Percentiles rank a stretch among this genome's conserved stretches.
These are phyloP conservation scores for Phoebastria nigripes DNA, from an alignment of 2,797 vertebrate genomes.

Conservation along the genomic window DNA sequence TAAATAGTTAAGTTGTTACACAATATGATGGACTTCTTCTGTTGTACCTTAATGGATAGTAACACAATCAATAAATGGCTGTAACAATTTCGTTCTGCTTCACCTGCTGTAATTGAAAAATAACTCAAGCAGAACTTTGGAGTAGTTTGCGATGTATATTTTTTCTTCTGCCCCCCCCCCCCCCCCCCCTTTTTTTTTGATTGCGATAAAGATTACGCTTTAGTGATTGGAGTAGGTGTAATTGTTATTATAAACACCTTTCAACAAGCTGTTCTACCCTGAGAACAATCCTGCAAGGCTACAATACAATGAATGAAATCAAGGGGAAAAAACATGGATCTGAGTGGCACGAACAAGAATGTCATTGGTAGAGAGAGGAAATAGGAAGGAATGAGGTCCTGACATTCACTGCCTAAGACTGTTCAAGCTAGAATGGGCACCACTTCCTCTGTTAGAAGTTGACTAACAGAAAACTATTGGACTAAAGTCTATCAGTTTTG, in stretches of 20 bases:
- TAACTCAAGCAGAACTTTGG: constrained; percentile 86
- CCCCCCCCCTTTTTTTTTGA: constrained; percentile 49
- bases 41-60: constrained; percentile 86
- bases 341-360: background rate
- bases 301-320: constrained; percentile 32
- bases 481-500: background rate
- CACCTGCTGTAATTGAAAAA: constrained; percentile 89
- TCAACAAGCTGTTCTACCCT: constrained; percentile 49
- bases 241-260: constrained; percentile 69
- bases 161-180: background rate
- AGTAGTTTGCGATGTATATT: constrained; percentile 67
- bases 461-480: background rate
- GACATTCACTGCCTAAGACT: background rate
- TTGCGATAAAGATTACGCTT: constrained; percentile 77
- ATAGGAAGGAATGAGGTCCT: background rate
- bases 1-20: constrained; percentile 87
- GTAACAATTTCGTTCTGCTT: constrained; percentile 89
- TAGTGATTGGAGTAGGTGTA: constrained; percentile 59
- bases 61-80: constrained; percentile 90
- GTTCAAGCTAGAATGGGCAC: background rate
- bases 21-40: constrained; percentile 86
- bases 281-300: constrained; percentile 41
- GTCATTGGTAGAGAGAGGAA: background rate
- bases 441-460: background rate
- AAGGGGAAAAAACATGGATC: constrained; percentile 37